A percentile compares a stretch with the other conserved stretches of the same genome.
These are phyloP conservation scores for Ceratosolen solmsi DNA, from an alignment of 1,140 invertebrate genomes.

Conservation along the genomic window DNA sequence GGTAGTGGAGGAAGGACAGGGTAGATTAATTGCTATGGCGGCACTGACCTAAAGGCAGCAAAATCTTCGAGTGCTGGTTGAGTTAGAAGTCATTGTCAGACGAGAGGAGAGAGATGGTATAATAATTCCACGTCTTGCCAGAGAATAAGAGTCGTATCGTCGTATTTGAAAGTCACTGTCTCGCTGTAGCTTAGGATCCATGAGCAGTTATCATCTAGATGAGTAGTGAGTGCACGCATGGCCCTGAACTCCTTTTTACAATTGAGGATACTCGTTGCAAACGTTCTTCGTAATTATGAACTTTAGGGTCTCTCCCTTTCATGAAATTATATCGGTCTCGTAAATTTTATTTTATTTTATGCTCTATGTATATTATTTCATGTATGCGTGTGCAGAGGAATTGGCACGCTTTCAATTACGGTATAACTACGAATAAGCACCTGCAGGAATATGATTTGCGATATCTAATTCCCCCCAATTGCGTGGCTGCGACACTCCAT, in stretches of 20 bases:
- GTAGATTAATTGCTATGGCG: conserved; percentile 58
- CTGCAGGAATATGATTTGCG: neutral
- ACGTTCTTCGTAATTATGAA: conserved; percentile 18
- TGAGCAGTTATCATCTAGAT: conserved; percentile 53
- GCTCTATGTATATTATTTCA: neutral
- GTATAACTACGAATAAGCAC: too few relatives aligned
- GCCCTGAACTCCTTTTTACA: conserved; percentile 54
- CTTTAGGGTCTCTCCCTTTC: conserved; percentile 4
- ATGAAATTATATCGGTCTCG: conserved; percentile 20
- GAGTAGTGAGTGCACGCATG: conserved; percentile 41
- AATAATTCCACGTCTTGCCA: too few relatives aligned
- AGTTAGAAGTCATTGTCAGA: too few relatives aligned
- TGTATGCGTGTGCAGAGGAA: neutral
- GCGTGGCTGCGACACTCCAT: neutral
- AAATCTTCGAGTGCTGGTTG: neutral
- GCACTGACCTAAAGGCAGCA: conserved; percentile 70
- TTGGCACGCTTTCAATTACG: neutral
- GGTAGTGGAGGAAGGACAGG: conserved; percentile 54
- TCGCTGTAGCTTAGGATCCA: conserved; percentile 54
- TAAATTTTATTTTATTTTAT: conserved; percentile 11
- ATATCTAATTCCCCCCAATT: neutral
- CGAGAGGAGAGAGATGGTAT: too few relatives aligned
- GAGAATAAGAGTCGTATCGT: too few relatives aligned
- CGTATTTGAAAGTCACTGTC: conserved; percentile 17
- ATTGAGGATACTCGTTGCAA: conserved; percentile 18